Percentiles rank a stretch among this genome's conserved stretches.
These are phyloP conservation scores for Grapholita molesta DNA, from an alignment of 1,140 invertebrate genomes.

Conservation along the genomic window DNA sequence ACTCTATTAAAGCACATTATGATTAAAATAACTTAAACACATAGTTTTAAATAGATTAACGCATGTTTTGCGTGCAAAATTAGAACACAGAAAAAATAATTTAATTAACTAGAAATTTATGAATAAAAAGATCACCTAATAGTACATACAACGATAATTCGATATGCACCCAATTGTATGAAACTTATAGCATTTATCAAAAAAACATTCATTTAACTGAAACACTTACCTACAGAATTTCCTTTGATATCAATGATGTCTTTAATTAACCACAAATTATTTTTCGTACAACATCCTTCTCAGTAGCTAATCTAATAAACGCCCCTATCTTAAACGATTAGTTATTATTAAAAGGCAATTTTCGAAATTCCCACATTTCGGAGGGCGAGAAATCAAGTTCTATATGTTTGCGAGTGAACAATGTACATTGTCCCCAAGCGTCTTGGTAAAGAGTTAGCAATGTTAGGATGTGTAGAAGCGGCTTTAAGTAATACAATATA, in stretches of 20 bases:
- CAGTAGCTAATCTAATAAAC: neutral
- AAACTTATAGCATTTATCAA: no score
- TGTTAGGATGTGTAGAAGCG: conserved; percentile 25
- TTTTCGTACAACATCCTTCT: neutral
- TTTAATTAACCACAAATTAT: neutral
- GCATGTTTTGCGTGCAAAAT: no score
- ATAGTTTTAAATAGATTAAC: no score
- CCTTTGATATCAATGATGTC: neutral
- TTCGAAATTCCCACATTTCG: neutral
- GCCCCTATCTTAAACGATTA: neutral
- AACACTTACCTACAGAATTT: no score
- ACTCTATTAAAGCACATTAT: no score
- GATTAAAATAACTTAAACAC: no score
- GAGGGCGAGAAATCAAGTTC: conserved; percentile 35
- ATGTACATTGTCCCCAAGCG: conserved; percentile 56
- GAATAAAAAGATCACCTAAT: no score
- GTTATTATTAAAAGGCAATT: neutral
- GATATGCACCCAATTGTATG: no score
- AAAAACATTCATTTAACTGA: no score
- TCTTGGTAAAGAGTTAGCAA: conserved; percentile 51
- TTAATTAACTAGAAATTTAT: no score
- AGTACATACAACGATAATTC: no score
- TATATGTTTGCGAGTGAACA: conserved; percentile 49
- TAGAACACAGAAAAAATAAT: no score
- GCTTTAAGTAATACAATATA: conserved; percentile 18